These are phyloP conservation scores for Heliornis fulica DNA, from an alignment of 2,113 vertebrate genomes.

Conservation along the genomic window DNA sequence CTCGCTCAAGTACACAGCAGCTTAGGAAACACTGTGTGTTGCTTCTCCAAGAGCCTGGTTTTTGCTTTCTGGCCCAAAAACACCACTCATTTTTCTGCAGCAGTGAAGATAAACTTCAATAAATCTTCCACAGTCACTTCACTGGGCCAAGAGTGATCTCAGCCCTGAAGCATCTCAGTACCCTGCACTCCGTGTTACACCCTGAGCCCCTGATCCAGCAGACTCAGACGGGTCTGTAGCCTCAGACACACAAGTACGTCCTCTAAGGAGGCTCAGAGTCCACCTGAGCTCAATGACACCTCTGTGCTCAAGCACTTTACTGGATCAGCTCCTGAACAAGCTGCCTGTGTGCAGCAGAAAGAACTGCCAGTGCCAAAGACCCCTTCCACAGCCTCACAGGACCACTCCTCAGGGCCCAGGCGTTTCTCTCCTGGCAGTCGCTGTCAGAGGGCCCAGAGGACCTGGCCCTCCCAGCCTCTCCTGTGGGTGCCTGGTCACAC, in stretches of 20 bases:
- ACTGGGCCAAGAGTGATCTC: constrained; percentile 24
- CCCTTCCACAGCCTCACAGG: neutral
- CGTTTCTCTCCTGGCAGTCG: neutral
- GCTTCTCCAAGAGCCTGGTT: constrained; percentile 18
- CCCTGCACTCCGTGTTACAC: neutral
- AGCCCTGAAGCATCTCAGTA: constrained; percentile 12
- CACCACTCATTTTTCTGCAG: constrained; percentile 9
- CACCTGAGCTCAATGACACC: neutral
- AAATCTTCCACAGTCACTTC: neutral
- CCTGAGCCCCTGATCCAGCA: neutral
- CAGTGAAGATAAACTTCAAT: constrained; percentile 34
- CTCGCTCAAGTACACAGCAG: rapidly evolving
- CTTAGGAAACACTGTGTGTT: neutral
- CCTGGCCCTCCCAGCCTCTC: neutral
- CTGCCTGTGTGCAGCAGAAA: neutral
- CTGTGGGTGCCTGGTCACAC: neutral
- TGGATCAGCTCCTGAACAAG: neutral
- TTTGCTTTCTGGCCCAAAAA: constrained; percentile 16
- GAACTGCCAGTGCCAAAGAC: neutral
- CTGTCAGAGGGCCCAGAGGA: neutral
- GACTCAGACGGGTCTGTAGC: neutral
- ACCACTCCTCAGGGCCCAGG: neutral
- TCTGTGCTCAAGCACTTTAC: neutral
- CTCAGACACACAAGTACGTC: neutral
- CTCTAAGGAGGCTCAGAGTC: neutral